Evolutionary conservation across 2,888 invertebrate species (phyloP), one percentile per base, ranked within the genome.

Genomic region (Heliconius sara): DNA sequence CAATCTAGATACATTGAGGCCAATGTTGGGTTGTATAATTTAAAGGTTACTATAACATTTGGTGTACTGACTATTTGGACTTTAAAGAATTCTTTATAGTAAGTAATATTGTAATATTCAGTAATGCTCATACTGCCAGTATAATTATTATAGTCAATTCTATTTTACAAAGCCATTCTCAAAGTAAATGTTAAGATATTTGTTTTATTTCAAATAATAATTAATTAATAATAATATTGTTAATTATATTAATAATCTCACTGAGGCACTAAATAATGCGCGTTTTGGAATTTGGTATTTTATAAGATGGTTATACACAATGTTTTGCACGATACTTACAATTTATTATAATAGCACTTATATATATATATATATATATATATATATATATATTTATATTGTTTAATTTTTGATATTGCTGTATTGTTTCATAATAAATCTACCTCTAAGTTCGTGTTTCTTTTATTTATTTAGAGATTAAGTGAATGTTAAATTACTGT

Each of bases 231-330:
- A 7, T 43, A 25, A 43, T 70, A 43, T 34, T 65, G 25, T n/a
- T 66, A 66, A 27, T n/a, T n/a, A 25, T 63, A 70, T 43, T 7
- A n/a, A 25, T 70, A 39, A 39, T 70, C 43, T 43, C 70, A 70
- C 25, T 68, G 6, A 70, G 43, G 70, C 70, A 70, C 43, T 70
- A 70, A 70, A 39, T 25, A 25, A 25, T 47, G 43, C 43, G 70
- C 25, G 70, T 70, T 70, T 70, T 39, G 60, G 73, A 39, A 60
- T 73, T 73, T 73, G n/a, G 25, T 60, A 73, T 73, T 73, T 60
- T n/a, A 57, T 73, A 39, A 60, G 34, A 73, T 7, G 34, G n/a
- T 60, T n/a, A 12, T 73, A 60, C 60, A 60, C 57, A n/a, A 60
- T 6, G 34, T 73, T 73, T 73, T 60, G 60, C 57, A 60, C 72